A percentile compares a stretch with the other conserved stretches of the same genome.
phyloP scores from a whole-genome alignment of 2,888 invertebrate genomes.

The Noctua pronuba region DNA sequence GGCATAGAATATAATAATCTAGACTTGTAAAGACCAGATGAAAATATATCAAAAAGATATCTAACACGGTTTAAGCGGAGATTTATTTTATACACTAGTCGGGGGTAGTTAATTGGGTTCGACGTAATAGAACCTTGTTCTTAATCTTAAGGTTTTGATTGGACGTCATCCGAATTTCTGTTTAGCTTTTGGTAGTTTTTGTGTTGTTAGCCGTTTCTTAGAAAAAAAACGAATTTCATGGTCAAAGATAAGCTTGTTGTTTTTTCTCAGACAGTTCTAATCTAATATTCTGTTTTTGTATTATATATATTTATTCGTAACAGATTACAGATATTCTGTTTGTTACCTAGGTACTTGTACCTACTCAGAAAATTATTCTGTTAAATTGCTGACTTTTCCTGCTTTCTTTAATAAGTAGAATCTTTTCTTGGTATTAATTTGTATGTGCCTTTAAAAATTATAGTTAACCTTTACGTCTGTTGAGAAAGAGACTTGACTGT shows the following conservation, averaged over 20 bases:
- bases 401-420: not conserved
- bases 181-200: too few species aligned
- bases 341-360: not conserved
- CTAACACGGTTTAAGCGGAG: not conserved
- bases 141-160: not conserved
- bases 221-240: not conserved
- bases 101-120: not conserved
- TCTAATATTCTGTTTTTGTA: not conserved
- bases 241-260: conserved; percentile 10
- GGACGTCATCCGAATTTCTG: not conserved
- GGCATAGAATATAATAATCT: too few species aligned
- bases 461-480: not conserved
- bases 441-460: not conserved
- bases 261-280: not conserved
- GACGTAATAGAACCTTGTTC: not conserved
- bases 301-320: not conserved
- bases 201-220: not conserved
- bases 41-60: conserved; percentile 8
- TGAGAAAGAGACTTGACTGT: not conserved
- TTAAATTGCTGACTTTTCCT: not conserved
- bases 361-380: not conserved
- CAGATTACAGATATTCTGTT: not conserved
- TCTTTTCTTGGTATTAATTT: not conserved
- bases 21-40: not conserved
- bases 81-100: conserved; percentile 2